Evolutionary conservation across 2,797 vertebrate species (phyloP).

Genomic region (Sebastes trivittatus): DNA sequence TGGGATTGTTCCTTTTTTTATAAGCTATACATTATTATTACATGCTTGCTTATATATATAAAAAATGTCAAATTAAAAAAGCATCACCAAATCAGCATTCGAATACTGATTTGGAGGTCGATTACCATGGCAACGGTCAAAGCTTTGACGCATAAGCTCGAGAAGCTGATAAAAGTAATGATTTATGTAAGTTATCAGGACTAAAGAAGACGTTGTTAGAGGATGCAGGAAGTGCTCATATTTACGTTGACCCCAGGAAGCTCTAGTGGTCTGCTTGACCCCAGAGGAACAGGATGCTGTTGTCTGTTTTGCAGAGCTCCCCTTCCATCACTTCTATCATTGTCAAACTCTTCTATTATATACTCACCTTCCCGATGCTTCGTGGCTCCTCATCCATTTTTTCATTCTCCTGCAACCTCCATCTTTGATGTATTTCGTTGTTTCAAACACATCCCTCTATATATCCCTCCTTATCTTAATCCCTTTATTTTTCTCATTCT

Average conservation of each 20-base stretch:
- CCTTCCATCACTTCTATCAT: neutral
- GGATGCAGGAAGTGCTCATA: slow-evolving; percentile 12
- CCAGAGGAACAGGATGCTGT: slow-evolving; percentile 29
- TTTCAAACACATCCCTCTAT: slow-evolving; percentile 16
- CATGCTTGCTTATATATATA: too few relatives aligned
- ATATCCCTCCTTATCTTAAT: slow-evolving; percentile 53
- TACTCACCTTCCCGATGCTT: neutral
- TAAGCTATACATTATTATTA: too few relatives aligned
- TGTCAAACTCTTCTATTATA: neutral
- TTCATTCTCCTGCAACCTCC: slow-evolving; percentile 1
- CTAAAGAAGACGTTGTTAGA: neutral
- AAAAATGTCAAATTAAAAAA: too few relatives aligned
- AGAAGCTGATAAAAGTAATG: neutral
- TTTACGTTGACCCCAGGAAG: slow-evolving; percentile 30
- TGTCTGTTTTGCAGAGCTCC: slow-evolving; percentile 10
- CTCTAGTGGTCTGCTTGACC: slow-evolving; percentile 29
- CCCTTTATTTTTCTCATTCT: slow-evolving; percentile 42
- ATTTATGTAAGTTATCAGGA: neutral
- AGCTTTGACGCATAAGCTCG: neutral
- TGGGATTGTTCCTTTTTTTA: too few relatives aligned
- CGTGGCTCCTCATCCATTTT: neutral
- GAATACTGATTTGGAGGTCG: too few relatives aligned
- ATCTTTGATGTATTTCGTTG: slow-evolving; percentile 25
- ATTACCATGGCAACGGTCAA: neutral
- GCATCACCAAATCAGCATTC: too few relatives aligned